Percentiles rank a stretch among this genome's conserved stretches.
These are phyloP conservation scores for Nudaria mundana DNA, from an alignment of 2,888 invertebrate species.

Conservation along the genomic window DNA sequence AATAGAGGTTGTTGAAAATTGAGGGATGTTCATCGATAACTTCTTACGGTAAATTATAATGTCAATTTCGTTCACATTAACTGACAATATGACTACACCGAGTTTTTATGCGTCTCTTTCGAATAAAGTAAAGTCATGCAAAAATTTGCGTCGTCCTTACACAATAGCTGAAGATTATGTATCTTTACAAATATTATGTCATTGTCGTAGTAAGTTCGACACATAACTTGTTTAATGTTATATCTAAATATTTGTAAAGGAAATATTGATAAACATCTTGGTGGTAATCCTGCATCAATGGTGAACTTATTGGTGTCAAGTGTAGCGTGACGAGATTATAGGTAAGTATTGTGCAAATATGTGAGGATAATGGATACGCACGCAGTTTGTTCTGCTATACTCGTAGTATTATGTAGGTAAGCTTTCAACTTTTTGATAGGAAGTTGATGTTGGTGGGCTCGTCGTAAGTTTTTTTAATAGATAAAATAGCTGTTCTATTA, in stretches of 20 bases:
- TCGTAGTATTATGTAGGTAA: slow-evolving; percentile 6
- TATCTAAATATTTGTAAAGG: slow-evolving; percentile 58
- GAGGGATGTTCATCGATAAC: not conserved
- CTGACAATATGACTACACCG: slow-evolving; percentile 22
- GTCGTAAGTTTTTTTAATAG: not conserved
- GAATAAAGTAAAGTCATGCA: slow-evolving; percentile 51
- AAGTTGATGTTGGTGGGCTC: not conserved
- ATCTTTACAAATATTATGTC: slow-evolving; percentile 70
- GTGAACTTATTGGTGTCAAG: slow-evolving; percentile 68
- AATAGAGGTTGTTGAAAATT: too few species aligned
- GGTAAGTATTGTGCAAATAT: slow-evolving; percentile 72
- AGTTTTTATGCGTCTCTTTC: slow-evolving; percentile 9
- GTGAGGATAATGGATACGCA: slow-evolving; percentile 25
- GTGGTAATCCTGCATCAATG: slow-evolving; percentile 66
- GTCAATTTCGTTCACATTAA: slow-evolving; percentile 14
- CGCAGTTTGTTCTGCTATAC: slow-evolving; percentile 16
- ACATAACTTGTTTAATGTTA: slow-evolving; percentile 34
- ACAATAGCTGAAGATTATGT: slow-evolving; percentile 52
- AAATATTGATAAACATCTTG: slow-evolving; percentile 72
- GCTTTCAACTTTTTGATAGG: too few species aligned
- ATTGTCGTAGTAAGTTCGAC: slow-evolving; percentile 55
- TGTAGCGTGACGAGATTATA: slow-evolving; percentile 75
- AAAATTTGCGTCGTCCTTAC: slow-evolving; percentile 46
- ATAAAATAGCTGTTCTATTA: not conserved
- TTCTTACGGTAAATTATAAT: not conserved